Base-by-base conservation (phyloP, 2,888 invertebrate genomes). In the Pyrrhia umbra region DNA sequence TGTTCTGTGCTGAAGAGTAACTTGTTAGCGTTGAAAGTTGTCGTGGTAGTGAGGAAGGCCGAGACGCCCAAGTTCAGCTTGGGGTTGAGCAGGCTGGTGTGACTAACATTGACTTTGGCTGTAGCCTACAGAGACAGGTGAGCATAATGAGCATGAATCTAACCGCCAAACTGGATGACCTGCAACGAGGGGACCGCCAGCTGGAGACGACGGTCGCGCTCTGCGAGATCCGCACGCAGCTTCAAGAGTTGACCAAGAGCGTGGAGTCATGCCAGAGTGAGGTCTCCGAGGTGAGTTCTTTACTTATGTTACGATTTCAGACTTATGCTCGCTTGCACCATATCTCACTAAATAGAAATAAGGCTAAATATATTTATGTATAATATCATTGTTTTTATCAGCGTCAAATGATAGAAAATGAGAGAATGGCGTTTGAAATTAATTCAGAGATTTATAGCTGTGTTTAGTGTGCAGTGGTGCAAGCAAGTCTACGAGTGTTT, bases 121-220 rank as follows among this genome's bases (percentile, higher is more conserved):
- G 84, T 95, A 98, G 98, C 97, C 97, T 98, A 96, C 98, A 98
- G 97, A 97, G 98, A 96, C 98, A 98, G 97, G 98, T 98, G 96
- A 97, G 98, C 97, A 98, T 98, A 96, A 98, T 98, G 98, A 98
- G 98, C 96, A 98, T 98, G 97, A 98, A 98, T 96, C 96, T 98
- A 95, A 97, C 97, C 95, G 97, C 98, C 90, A 98, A 98, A 96
- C 96, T 98, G 96, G 98, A 98, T 95, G 98, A 98, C 96, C 96
- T 98, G 95, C 98, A 98, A 95, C 96, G 97, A 89, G 96, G 97
- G 88, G 98, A 98, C 95, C 97, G 98, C 87, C 98, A 98, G 95
- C 96, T 98, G 92, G 98, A 98, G 96, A 98, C 98, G 85, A 98
- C 98, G 92, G 98, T 98, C 92, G 98, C 98, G 86, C 97, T 98